Percentiles rank a stretch among this genome's conserved stretches.
Conservation (phyloP, 2,797 vertebrate species). For the Microctenopoma lineatum region DNA sequence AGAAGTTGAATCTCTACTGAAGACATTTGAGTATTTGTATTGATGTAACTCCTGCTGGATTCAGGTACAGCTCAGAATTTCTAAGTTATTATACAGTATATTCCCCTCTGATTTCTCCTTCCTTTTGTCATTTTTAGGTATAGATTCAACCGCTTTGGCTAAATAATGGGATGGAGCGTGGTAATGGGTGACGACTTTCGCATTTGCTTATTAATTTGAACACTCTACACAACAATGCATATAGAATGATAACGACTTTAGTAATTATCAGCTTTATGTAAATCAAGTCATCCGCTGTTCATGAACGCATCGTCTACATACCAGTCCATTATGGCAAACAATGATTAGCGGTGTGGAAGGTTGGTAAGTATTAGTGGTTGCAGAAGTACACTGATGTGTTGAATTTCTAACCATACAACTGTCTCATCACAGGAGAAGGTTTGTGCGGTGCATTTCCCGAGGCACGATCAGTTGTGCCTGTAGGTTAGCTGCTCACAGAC, state of each 20-base stretch:
- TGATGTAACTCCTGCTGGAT: conserved; percentile 11
- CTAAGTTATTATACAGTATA: conserved; percentile 15
- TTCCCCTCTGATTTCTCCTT: neutral
- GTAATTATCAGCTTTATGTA: conserved; percentile 53
- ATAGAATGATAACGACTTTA: conserved; percentile 56
- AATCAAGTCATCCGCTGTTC: conserved; percentile 55
- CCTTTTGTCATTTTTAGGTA: conserved; percentile 8
- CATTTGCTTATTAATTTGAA: conserved; percentile 46
- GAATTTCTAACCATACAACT: conserved; percentile 51
- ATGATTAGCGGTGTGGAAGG: conserved; percentile 56
- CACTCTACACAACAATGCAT: conserved; percentile 37
- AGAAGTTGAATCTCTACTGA: conserved; percentile 26
- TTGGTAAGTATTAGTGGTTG: conserved; percentile 41
- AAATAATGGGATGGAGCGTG: conserved; percentile 33
- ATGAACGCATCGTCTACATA: conserved; percentile 56
- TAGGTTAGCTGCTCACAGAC: conserved; percentile 48
- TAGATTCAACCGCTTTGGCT: conserved; percentile 27
- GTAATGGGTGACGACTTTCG: conserved; percentile 44
- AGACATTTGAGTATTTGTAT: conserved; percentile 11
- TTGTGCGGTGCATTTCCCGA: conserved; percentile 43
- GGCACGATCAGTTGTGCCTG: conserved; percentile 44
- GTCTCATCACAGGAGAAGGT: conserved; percentile 30
- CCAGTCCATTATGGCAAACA: conserved; percentile 56
- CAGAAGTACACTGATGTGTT: conserved; percentile 36
- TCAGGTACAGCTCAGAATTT: conserved; percentile 33